Evolutionary conservation across 2,888 invertebrate genomes (phyloP).

Genomic region (Orchesella flavescens): DNA sequence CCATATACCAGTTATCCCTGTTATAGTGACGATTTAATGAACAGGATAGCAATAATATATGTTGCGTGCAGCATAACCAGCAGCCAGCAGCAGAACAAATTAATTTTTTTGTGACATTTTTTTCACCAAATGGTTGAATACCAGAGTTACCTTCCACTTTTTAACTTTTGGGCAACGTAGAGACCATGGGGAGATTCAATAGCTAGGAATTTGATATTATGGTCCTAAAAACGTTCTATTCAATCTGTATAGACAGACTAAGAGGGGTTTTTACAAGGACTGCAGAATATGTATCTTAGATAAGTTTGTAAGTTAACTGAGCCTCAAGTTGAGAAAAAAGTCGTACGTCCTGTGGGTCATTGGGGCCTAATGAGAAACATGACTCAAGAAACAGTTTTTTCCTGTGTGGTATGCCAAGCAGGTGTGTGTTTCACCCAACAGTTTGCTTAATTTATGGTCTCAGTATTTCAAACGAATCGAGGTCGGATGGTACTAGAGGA

Average conservation of each 20-base stretch:
- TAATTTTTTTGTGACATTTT: too few species aligned
- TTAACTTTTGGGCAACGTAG: slow-evolving; percentile 69
- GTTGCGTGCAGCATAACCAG: slow-evolving; percentile 66
- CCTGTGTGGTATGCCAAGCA: slow-evolving; percentile 55
- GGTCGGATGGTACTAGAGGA: background rate
- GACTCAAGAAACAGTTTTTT: slow-evolving; percentile 39
- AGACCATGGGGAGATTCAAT: slow-evolving; percentile 53
- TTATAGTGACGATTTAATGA: too few species aligned
- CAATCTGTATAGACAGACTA: slow-evolving; percentile 57
- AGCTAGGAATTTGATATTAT: slow-evolving; percentile 66
- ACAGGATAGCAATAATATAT: too few species aligned
- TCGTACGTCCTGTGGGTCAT: slow-evolving; percentile 53
- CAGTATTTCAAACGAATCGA: background rate
- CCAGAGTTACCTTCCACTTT: slow-evolving; percentile 53
- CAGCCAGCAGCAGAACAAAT: too few species aligned
- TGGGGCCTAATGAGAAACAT: slow-evolving; percentile 62
- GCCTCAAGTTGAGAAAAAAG: slow-evolving; percentile 30
- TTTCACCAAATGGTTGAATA: too few species aligned
- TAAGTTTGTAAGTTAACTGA: slow-evolving; percentile 54
- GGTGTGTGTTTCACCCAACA: slow-evolving; percentile 50
- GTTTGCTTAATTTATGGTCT: slow-evolving; percentile 49
- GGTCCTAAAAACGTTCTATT: slow-evolving; percentile 65
- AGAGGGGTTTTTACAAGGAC: slow-evolving; percentile 55
- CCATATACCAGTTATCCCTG: too few species aligned
- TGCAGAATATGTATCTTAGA: slow-evolving; percentile 52